A percentile compares a stretch with the other conserved stretches of the same genome.
phyloP scores from a whole-genome alignment of 2,797 vertebrate species.

The Xyrichtys novacula region DNA sequence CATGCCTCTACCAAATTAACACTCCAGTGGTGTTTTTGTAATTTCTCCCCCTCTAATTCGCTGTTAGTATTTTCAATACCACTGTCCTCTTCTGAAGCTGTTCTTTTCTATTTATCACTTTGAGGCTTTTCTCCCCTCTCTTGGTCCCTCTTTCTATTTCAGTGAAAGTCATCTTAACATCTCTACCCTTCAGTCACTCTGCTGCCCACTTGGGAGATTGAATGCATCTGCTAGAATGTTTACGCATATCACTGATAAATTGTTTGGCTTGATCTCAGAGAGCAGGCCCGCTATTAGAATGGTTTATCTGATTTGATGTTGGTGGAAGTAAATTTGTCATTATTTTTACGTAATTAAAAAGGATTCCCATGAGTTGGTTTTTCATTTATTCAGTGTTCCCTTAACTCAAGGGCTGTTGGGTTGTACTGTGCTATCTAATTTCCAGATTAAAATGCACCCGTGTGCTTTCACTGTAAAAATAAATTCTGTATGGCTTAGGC shows the following conservation, averaged over 20 bases:
- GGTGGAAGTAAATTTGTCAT: conserved; percentile 58
- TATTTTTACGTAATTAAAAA: conserved; percentile 72
- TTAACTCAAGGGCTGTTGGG: conserved; percentile 20
- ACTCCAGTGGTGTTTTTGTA: conserved; percentile 65
- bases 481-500: not conserved
- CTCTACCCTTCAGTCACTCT: conserved; percentile 29
- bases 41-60: conserved; percentile 32
- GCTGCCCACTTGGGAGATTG: conserved; percentile 49
- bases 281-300: conserved; percentile 60
- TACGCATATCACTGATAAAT: conserved; percentile 67
- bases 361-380: conserved; percentile 41
- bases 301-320: conserved; percentile 61
- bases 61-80: conserved; percentile 59
- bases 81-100: conserved; percentile 24
- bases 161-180: conserved; percentile 31
- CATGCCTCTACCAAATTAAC: conserved; percentile 70
- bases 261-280: conserved; percentile 60
- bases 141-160: conserved; percentile 17
- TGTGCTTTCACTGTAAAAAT: not conserved
- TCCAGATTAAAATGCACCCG: conserved; percentile 6
- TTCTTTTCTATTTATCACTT: conserved; percentile 48
- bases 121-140: conserved; percentile 28
- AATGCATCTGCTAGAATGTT: conserved; percentile 61
- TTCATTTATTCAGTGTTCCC: conserved; percentile 48
- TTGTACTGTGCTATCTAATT: conserved; percentile 26